Percentiles rank a stretch among this genome's conserved stretches.
Conservation (phyloP, 2,888 invertebrate species). For the Desoria tigrina region DNA sequence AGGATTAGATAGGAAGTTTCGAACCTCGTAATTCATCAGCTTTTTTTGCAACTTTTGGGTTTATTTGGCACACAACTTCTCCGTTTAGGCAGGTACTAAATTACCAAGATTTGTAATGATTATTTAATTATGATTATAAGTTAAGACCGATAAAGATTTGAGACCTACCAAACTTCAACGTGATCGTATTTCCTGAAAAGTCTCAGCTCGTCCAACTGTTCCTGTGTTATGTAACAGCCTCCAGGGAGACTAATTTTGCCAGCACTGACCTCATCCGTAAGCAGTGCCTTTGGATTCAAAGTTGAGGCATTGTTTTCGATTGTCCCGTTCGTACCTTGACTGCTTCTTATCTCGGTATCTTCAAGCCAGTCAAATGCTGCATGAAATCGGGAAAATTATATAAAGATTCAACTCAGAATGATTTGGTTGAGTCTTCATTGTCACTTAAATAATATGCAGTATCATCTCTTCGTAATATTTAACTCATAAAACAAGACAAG, state of each 20-base stretch:
- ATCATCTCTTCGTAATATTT: no score
- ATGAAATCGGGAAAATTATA: not conserved
- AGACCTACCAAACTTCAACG: constrained; percentile 47
- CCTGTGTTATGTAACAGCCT: constrained; percentile 43
- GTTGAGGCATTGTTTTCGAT: not conserved
- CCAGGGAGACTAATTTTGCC: constrained; percentile 49
- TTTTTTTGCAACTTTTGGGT: not conserved
- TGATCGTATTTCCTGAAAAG: constrained; percentile 49
- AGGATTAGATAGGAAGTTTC: no score
- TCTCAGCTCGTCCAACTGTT: constrained; percentile 44
- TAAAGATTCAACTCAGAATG: no score
- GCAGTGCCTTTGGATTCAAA: not conserved
- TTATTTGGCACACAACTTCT: constrained; percentile 49
- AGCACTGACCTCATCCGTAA: constrained; percentile 19
- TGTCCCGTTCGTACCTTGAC: not conserved
- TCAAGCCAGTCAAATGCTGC: constrained; percentile 34
- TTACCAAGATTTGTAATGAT: no score
- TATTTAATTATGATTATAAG: no score
- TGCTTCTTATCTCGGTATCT: constrained; percentile 5
- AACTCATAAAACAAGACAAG: no score
- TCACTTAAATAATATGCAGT: no score
- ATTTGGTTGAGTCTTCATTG: no score
- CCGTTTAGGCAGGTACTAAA: constrained; percentile 44
- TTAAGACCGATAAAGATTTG: not conserved
- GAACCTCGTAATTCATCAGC: not conserved